These are phyloP conservation scores for Pelosia muscerda DNA, from an alignment of 2,888 invertebrate species.

Conservation along the genomic window DNA sequence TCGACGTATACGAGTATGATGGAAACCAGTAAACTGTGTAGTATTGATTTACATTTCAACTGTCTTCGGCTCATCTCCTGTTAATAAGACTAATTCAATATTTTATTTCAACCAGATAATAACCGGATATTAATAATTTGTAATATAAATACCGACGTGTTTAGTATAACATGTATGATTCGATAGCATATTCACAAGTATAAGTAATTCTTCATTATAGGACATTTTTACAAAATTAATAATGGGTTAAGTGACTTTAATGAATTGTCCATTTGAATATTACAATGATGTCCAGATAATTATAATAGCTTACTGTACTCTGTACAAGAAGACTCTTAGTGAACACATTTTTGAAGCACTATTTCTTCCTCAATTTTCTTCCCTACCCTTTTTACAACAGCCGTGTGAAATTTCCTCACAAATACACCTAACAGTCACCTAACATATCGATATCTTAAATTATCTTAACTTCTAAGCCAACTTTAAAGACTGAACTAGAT, in stretches of 20 bases:
- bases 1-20: constrained; percentile 26
- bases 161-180: constrained; percentile 42
- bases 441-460: constrained; percentile 75
- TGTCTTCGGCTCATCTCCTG: background rate
- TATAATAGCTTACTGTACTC: constrained; percentile 24
- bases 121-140: background rate
- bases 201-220: constrained; percentile 28
- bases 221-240: constrained; percentile 33
- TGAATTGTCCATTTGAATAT: constrained; percentile 32
- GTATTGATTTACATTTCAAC: constrained; percentile 9
- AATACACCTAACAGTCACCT: constrained; percentile 56
- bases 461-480: constrained; percentile 69
- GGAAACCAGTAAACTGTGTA: constrained; percentile 32
- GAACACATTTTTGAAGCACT: constrained; percentile 47
- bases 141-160: background rate
- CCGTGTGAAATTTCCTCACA: constrained; percentile 36
- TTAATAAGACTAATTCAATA: background rate
- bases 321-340: constrained; percentile 34
- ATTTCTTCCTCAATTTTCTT: constrained; percentile 44
- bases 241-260: constrained; percentile 59
- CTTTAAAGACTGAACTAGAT: constrained; percentile 76
- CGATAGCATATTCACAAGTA: constrained; percentile 47
- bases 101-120: background rate
- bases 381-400: constrained; percentile 37
- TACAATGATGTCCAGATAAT: constrained; percentile 46